phyloP scores from a whole-genome alignment of 2,888 invertebrate species.

The Steinernema hermaphroditum region DNA sequence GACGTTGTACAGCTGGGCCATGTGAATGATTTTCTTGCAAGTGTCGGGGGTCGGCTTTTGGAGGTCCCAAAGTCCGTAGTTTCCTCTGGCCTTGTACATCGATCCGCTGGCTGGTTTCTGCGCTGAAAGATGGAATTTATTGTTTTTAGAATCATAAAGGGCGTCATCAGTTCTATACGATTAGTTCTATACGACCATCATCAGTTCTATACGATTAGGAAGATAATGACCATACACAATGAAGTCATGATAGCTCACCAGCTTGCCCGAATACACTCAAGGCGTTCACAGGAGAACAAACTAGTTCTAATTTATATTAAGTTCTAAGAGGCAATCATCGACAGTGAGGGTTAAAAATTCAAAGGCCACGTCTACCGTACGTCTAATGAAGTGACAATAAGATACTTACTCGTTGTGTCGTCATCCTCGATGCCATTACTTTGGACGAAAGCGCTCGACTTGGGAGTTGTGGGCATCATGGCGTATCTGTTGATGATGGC shows the following conservation, averaged over 20 bases:
- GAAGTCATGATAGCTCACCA: neutral
- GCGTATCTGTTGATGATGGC: neutral
- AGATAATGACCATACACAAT: neutral
- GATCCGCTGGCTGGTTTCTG: neutral
- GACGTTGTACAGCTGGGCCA: constrained; percentile 32
- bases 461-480: constrained; percentile 13
- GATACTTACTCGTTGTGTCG: neutral
- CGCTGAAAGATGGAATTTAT: neutral
- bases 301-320: too few relatives aligned
- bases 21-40: constrained; percentile 35
- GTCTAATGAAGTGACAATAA: neutral
- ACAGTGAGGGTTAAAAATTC: neutral
- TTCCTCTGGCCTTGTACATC: constrained; percentile 12
- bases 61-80: constrained; percentile 9
- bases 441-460: neutral
- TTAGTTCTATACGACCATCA: neutral
- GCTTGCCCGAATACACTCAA: too few relatives aligned
- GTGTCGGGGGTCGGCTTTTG: constrained; percentile 40
- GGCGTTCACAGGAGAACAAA: too few relatives aligned
- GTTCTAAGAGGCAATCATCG: too few relatives aligned
- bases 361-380: too few relatives aligned
- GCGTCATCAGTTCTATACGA: too few relatives aligned
- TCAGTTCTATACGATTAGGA: neutral
- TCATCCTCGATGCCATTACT: constrained; percentile 15
- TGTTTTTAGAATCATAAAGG: too few relatives aligned